Conservation (phyloP, 2,113 vertebrate species). For the Percina caprodes region DNA sequence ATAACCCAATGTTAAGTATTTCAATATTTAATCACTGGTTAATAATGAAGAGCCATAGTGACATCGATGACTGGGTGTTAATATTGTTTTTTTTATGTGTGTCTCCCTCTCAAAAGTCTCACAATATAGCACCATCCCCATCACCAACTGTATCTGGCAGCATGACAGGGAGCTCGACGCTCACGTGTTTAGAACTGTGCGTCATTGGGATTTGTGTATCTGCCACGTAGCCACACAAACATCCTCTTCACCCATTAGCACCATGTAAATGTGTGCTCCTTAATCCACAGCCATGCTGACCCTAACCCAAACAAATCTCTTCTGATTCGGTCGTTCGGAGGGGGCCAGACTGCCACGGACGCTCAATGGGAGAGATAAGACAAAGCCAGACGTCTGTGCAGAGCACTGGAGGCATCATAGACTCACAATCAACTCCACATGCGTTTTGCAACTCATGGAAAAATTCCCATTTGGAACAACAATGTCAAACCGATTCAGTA, state of each 20-base stretch:
- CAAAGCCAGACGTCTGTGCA: constrained; percentile 12
- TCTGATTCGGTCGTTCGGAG: neutral
- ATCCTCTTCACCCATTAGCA: neutral
- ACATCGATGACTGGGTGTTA: neutral
- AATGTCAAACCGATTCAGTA: neutral
- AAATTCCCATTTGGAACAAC: neutral
- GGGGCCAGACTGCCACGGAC: constrained; percentile 1
- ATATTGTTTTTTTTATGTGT: neutral
- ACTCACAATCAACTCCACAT: neutral
- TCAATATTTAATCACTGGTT: neutral
- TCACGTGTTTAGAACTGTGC: neutral
- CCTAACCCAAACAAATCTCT: too few species aligned
- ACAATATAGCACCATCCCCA: neutral
- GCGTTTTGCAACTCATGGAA: neutral
- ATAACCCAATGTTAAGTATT: neutral
- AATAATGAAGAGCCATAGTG: neutral
- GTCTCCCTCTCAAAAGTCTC: constrained; percentile 9
- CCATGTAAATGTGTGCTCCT: constrained; percentile 7
- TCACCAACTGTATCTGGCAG: neutral
- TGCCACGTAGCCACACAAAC: neutral
- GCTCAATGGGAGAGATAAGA: constrained; percentile 33
- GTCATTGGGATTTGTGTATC: neutral
- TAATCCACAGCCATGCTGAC: neutral
- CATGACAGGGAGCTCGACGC: neutral
- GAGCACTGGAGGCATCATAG: neutral